Conservation (phyloP, 2,113 vertebrate genomes). For the Rhizomys pruinosus region DNA sequence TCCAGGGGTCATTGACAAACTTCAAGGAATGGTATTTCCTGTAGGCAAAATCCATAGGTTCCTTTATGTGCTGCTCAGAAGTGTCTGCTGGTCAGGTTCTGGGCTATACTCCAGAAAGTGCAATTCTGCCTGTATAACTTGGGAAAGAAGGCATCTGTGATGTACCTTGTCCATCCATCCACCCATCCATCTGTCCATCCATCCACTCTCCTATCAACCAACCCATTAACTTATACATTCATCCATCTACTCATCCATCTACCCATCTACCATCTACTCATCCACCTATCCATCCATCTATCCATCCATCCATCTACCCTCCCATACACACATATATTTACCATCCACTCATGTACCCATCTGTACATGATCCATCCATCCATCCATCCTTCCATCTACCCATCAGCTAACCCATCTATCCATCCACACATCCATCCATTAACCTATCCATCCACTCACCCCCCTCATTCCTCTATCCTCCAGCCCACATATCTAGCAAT, state of each 20-base stretch:
- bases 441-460: neutral
- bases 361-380: neutral
- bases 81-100: neutral
- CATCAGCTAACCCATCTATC: neutral
- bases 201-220: neutral
- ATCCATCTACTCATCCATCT: no score
- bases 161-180: rapidly evolving
- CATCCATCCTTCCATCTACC: neutral
- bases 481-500: neutral
- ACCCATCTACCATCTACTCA: no score
- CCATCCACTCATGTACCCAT: neutral
- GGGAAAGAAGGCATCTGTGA: neutral
- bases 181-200: no score
- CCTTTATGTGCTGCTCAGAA: neutral
- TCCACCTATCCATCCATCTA: no score
- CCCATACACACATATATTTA: no score
- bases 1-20: constrained; percentile 47
- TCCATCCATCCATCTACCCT: no score
- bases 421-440: neutral
- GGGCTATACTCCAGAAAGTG: neutral
- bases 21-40: neutral
- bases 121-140: neutral
- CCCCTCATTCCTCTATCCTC: neutral
- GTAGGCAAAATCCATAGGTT: neutral
- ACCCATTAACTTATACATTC: no score